Percentiles rank a stretch among this genome's conserved stretches.
Evolutionary conservation across 2,888 invertebrate species (phyloP).

Genomic region (Torymus tubicola): DNA sequence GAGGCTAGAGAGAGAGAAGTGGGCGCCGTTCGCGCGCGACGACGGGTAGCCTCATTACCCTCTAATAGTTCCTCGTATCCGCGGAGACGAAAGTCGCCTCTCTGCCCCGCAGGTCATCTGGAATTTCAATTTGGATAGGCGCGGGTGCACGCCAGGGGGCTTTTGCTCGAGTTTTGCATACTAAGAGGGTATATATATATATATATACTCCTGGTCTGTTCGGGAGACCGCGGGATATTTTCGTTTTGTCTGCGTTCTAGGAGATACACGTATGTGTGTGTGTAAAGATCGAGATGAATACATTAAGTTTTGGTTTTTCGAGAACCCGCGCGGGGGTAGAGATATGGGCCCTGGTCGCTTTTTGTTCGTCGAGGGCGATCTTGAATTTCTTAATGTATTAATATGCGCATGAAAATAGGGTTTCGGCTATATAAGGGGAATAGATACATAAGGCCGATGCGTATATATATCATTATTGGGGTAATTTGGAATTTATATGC

Average conservation of each 20-base stretch:
- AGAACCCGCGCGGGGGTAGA: neutral
- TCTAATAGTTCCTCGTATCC: slow-evolving; percentile 70
- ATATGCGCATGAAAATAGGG: neutral
- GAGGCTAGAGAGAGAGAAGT: slow-evolving; percentile 61
- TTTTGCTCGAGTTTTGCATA: slow-evolving; percentile 64
- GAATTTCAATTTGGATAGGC: slow-evolving; percentile 68
- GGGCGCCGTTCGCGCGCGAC: neutral
- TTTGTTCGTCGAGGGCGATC: too few relatives aligned
- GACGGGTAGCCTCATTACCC: slow-evolving; percentile 66
- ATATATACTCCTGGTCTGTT: too few relatives aligned
- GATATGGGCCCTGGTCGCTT: neutral
- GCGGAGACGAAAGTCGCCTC: slow-evolving; percentile 46
- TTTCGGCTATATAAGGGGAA: neutral
- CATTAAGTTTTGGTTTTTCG: neutral
- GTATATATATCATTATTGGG: too few relatives aligned
- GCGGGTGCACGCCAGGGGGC: slow-evolving; percentile 38
- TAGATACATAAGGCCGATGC: neutral
- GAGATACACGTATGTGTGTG: neutral
- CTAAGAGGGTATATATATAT: slow-evolving; percentile 55
- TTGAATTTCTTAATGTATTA: slow-evolving; percentile 17
- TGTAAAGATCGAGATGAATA: neutral
- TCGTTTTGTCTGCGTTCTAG: too few relatives aligned
- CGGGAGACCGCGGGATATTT: too few relatives aligned
- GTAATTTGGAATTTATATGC: too few relatives aligned
- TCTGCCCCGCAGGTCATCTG: slow-evolving; percentile 61